A percentile compares a stretch with the other conserved stretches of the same genome.
Conservation (phyloP, 2,113 vertebrate species). For the Rhea pennata region DNA sequence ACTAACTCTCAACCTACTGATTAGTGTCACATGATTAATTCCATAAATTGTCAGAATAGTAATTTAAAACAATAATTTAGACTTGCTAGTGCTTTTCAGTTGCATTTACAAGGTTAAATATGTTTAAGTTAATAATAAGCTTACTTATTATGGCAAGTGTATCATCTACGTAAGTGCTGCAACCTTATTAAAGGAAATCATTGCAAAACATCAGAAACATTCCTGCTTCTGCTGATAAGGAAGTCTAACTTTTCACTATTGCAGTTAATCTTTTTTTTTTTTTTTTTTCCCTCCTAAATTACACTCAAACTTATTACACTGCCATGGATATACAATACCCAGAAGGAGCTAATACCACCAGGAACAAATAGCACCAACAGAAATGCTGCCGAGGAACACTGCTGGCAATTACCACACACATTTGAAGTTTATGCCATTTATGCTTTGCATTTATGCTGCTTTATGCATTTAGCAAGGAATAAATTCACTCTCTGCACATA, state of each 20-base stretch:
- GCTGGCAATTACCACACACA: not conserved
- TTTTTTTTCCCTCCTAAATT: not conserved
- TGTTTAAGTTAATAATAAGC: not conserved
- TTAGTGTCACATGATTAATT: not conserved
- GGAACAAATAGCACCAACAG: not conserved
- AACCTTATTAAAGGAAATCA: not conserved
- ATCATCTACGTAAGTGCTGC: not conserved
- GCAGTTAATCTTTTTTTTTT: not conserved
- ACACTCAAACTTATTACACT: not conserved
- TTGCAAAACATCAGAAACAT: not conserved
- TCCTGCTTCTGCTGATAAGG: not conserved
- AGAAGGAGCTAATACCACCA: not conserved
- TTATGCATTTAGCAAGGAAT: not conserved
- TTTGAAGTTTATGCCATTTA: not conserved
- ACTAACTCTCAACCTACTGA: not conserved
- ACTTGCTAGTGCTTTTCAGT: not conserved
- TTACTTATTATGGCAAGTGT: not conserved
- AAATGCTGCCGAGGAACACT: not conserved
- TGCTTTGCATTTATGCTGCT: not conserved
- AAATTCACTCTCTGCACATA: not conserved
- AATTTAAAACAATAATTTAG: conserved; percentile 1
- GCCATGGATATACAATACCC: not conserved
- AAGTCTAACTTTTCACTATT: not conserved
- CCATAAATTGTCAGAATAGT: not conserved
- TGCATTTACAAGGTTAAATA: not conserved